Evolutionary conservation across 1,140 invertebrate species (phyloP), one percentile per base, ranked within the genome.

Genomic region (Odontomachus brunneus): DNA sequence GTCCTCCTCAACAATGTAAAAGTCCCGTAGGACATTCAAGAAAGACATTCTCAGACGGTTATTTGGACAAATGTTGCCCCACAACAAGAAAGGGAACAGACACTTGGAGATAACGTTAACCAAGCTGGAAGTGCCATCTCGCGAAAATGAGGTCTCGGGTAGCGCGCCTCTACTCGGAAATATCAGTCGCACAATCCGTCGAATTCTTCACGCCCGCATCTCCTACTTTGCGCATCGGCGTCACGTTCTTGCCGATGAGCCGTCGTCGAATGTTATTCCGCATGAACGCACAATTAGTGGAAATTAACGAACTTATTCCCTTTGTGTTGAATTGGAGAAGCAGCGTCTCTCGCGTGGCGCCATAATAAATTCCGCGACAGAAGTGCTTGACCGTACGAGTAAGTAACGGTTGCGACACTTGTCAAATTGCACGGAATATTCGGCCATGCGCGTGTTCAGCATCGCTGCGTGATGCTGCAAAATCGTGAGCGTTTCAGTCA

Each of bases 71-170:
- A 80, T 71, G 66, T 14, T 71, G 44, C 33, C 65, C 48, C 44
- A 33, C 66, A 88, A 88, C 84, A 89, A 87, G 85, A 86, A 89
- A 89, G 82, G 48, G 69, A 49, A 60, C 69, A 87, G 74, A 89
- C 65, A 80, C 33, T 44, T 71, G 33, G 75, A 80, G 51, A 80
- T 80, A 80, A 80, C 65, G 65, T 80, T 80, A 80, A 80, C 51
- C 51, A 80, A 69, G 51, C 65, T 57, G 63, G 75, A 69, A 78
- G 55, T 51, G 33, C 22, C 38, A 65, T 59, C 57, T 80, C 65
- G 63, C 65, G 75, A 69, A 57, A 71, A 80, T 71, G 75, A 80
- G 75, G 38, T 80, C 75, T 71, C 38, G 65, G 55, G 60, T 80
- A 29, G 17, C 67, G 55, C 26, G 63, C 26, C 51, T 55, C 29